Percentiles rank a stretch among this genome's conserved stretches.
These are phyloP conservation scores for Barbus barbus DNA, from an alignment of 2,113 vertebrate species.

Conservation along the genomic window DNA sequence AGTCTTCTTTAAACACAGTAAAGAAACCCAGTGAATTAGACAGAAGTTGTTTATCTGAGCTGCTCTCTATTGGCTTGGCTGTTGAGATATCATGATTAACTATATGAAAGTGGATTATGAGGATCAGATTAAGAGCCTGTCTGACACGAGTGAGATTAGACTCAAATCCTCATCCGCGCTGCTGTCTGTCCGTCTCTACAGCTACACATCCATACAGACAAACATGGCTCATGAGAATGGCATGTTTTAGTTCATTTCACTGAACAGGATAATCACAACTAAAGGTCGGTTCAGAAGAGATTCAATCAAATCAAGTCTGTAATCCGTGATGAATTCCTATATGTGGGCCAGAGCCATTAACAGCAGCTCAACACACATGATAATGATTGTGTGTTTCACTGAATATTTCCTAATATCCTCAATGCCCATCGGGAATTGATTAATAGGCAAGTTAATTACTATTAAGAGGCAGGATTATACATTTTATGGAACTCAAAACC, in stretches of 20 bases:
- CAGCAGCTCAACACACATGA: not conserved
- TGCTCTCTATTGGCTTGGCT: slow-evolving; percentile 12
- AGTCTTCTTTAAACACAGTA: not conserved
- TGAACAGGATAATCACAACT: not conserved
- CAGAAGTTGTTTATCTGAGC: slow-evolving; percentile 2
- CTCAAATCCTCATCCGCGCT: slow-evolving; percentile 17
- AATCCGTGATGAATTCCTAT: not conserved
- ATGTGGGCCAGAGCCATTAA: slow-evolving; percentile 10
- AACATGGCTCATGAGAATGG: not conserved
- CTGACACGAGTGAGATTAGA: slow-evolving; percentile 64
- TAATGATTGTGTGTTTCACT: not conserved
- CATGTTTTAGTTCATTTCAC: not conserved
- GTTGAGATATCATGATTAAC: slow-evolving; percentile 58
- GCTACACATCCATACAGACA: not conserved
- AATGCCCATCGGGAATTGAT: not conserved
- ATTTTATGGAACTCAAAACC: not conserved
- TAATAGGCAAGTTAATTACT: not conserved
- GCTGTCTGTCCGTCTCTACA: not conserved
- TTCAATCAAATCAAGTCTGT: not conserved
- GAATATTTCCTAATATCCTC: not conserved
- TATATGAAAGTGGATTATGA: slow-evolving; percentile 51
- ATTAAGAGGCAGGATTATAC: too few relatives aligned
- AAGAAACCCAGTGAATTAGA: not conserved
- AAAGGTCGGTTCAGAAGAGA: not conserved
- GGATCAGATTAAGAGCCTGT: slow-evolving; percentile 62